A percentile compares a stretch with the other conserved stretches of the same genome.
These are phyloP conservation scores for Lutraria rhynchaena DNA, from an alignment of 1,140 invertebrate species.

Conservation along the genomic window DNA sequence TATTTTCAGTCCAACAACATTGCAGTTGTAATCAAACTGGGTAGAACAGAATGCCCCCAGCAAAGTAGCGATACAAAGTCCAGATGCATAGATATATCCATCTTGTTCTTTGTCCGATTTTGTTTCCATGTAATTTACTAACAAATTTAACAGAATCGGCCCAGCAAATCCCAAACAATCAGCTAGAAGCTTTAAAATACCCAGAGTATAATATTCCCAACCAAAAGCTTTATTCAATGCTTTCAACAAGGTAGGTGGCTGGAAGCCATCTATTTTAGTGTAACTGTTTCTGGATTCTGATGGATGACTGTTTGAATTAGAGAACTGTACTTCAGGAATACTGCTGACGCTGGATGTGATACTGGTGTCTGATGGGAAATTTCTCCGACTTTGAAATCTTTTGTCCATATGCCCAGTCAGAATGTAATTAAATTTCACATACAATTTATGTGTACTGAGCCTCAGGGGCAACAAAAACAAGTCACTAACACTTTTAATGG, in stretches of 20 bases:
- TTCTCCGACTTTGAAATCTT: conserved; percentile 16
- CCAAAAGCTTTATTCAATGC: conserved; percentile 93
- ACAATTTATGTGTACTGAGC: conserved; percentile 86
- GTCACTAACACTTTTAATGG: conserved; percentile 90
- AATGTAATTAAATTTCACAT: conserved; percentile 83
- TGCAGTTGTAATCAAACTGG: conserved; percentile 96
- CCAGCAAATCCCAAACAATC: conserved; percentile 93
- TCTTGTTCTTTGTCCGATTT: conserved; percentile 85
- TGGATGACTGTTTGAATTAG: neutral
- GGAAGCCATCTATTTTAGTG: neutral
- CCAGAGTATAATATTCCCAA: conserved; percentile 93
- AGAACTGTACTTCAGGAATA: conserved; percentile 55
- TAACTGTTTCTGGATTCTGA: neutral
- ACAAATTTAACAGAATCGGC: conserved; percentile 92
- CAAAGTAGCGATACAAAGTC: conserved; percentile 84
- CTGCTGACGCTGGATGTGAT: conserved; percentile 23
- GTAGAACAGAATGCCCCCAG: conserved; percentile 89
- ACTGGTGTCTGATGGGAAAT: conserved; percentile 7
- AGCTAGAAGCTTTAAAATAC: conserved; percentile 92
- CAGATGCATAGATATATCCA: conserved; percentile 92
- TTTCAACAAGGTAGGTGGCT: conserved; percentile 85
- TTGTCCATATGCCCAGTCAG: conserved; percentile 37
- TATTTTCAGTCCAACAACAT: conserved; percentile 93
- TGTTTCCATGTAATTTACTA: conserved; percentile 92
- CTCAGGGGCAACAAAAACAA: conserved; percentile 91